Percentiles rank a stretch among this genome's conserved stretches.
These are phyloP conservation scores for Platynereis dumerilii DNA, from an alignment of 2,888 invertebrate species.

Conservation along the genomic window DNA sequence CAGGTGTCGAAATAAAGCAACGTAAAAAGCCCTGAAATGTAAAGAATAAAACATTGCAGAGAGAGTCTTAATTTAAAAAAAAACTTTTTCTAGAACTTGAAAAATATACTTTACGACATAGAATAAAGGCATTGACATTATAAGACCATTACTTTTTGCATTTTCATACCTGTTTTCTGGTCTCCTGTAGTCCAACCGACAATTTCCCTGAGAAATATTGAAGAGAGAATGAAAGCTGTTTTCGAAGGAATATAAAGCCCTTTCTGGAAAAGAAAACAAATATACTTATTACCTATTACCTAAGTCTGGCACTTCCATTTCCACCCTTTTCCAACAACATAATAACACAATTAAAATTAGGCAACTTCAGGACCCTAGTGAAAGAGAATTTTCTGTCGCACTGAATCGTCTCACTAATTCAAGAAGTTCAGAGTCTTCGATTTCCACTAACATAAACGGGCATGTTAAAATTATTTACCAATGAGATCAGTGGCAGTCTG, in stretches of 20 bases:
- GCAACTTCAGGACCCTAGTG: too few relatives aligned
- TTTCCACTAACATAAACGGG: too few relatives aligned
- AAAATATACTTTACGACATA: too few relatives aligned
- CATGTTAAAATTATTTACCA: slow-evolving; percentile 47
- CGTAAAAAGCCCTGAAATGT: slow-evolving; percentile 74
- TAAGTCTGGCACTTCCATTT: too few relatives aligned
- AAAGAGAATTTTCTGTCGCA: too few relatives aligned
- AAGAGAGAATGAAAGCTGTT: slow-evolving; percentile 81
- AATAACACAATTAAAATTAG: too few relatives aligned
- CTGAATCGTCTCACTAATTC: too few relatives aligned
- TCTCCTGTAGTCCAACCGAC: slow-evolving; percentile 77
- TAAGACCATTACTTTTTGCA: too few relatives aligned
- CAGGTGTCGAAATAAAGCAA: slow-evolving; percentile 82
- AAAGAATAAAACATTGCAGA: slow-evolving; percentile 7
- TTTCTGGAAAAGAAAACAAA: slow-evolving; percentile 66
- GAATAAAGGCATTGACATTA: too few relatives aligned
- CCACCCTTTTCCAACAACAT: too few relatives aligned
- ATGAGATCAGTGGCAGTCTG: slow-evolving; percentile 80
- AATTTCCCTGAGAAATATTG: slow-evolving; percentile 76
- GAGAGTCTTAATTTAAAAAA: background rate
- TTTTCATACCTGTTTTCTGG: slow-evolving; percentile 82
- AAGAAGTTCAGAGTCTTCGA: too few relatives aligned
- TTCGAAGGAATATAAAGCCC: slow-evolving; percentile 79
- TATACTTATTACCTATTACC: background rate
- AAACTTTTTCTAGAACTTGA: background rate